Percentiles rank a stretch among this genome's conserved stretches.
Conservation (phyloP, 2,888 invertebrate species). For the Eumerus sabulonum region DNA sequence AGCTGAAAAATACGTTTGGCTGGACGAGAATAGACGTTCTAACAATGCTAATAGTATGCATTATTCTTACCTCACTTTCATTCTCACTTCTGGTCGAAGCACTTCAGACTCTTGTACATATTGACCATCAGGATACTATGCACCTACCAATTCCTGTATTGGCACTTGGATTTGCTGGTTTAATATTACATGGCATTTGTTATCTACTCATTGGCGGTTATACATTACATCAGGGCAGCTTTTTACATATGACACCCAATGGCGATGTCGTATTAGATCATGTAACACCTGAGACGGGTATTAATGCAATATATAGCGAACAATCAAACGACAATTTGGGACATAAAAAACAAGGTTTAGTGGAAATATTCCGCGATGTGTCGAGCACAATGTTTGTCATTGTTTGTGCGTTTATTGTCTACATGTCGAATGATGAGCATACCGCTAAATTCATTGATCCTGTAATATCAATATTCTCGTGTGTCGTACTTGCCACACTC, state of each 20-base stretch:
- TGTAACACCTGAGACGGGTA: slow-evolving; percentile 79
- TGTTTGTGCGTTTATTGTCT: slow-evolving; percentile 82
- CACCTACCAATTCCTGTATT: slow-evolving; percentile 87
- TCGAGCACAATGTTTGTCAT: slow-evolving; percentile 88
- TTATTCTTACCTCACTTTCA: slow-evolving; percentile 89
- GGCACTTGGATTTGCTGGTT: slow-evolving; percentile 84
- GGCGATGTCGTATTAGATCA: slow-evolving; percentile 83
- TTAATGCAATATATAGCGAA: slow-evolving; percentile 69
- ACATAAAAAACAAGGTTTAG: slow-evolving; percentile 80
- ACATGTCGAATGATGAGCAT: slow-evolving; percentile 80
- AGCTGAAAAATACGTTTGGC: slow-evolving; percentile 92
- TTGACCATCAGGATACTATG: slow-evolving; percentile 86
- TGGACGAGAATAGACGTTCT: slow-evolving; percentile 95
- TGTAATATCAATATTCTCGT: slow-evolving; percentile 86
- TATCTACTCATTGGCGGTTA: slow-evolving; percentile 90
- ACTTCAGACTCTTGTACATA: slow-evolving; percentile 88
- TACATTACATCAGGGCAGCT: slow-evolving; percentile 86
- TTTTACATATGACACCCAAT: slow-evolving; percentile 82
- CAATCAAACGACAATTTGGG: slow-evolving; percentile 72
- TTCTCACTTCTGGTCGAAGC: slow-evolving; percentile 91
- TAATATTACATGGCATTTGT: slow-evolving; percentile 87
- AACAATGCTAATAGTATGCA: slow-evolving; percentile 88
- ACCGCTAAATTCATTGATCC: slow-evolving; percentile 88
- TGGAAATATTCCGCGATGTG: slow-evolving; percentile 83
- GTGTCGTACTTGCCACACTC: slow-evolving; percentile 84